Evolutionary conservation across 2,113 vertebrate genomes (phyloP).

Genomic region (Mesocricetus auratus): DNA sequence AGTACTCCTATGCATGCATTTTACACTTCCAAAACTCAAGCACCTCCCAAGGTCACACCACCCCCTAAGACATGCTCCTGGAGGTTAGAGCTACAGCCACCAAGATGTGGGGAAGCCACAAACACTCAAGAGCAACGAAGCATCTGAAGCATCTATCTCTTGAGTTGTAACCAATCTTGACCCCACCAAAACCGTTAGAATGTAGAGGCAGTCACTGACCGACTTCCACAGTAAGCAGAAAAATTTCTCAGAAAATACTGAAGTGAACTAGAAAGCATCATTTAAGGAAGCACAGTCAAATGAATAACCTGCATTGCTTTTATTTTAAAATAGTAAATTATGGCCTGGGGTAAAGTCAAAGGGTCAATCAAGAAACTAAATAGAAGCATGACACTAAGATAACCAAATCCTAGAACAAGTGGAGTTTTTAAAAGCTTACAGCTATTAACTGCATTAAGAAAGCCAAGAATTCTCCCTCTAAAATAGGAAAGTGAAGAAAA

Average conservation of each 20-base stretch:
- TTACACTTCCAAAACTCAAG: not conserved
- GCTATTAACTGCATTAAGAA: slow-evolving; percentile 35
- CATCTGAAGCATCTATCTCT: not conserved
- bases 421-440: not conserved
- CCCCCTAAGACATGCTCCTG: not conserved
- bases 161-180: not conserved
- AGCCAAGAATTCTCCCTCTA: not conserved
- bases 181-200: slow-evolving; percentile 17
- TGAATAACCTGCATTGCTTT: not conserved
- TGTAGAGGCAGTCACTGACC: not conserved
- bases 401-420: slow-evolving; percentile 31
- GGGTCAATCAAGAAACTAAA: not conserved
- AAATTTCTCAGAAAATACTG: not conserved
- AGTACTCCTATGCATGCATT: not conserved
- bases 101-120: not conserved
- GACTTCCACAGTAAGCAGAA: not conserved
- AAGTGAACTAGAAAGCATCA: slow-evolving; percentile 14
- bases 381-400: not conserved
- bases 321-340: slow-evolving; percentile 18
- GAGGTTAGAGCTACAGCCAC: not conserved
- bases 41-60: not conserved
- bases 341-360: not conserved
- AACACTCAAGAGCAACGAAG: not conserved
- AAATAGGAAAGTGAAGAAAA: not conserved
- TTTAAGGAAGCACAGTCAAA: not conserved